phyloP scores from a whole-genome alignment of 2,113 vertebrate genomes.

The Peromyscus leucopus region DNA sequence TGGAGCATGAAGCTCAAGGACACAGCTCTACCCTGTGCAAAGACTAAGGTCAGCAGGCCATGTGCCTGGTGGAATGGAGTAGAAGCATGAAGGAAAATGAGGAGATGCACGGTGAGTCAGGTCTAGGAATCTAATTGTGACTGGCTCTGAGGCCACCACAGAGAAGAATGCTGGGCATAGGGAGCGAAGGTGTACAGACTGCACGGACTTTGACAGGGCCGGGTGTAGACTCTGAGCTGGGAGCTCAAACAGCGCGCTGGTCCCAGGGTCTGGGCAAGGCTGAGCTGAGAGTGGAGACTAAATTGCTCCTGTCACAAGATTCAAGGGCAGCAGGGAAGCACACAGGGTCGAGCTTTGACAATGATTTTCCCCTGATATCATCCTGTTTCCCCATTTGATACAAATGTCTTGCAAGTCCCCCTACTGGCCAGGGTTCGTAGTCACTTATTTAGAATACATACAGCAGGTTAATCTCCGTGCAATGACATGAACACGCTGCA shows the following conservation, averaged over 20 bases:
- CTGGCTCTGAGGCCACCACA: too few relatives aligned
- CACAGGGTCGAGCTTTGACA: background rate
- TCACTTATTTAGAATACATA: background rate
- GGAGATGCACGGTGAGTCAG: background rate
- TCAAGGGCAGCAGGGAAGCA: background rate
- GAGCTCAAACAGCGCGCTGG: background rate
- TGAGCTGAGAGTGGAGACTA: background rate
- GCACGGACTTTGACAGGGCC: fast-evolving
- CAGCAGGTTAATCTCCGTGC: background rate
- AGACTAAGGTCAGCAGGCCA: background rate
- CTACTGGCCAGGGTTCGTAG: too few relatives aligned
- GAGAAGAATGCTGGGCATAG: too few relatives aligned
- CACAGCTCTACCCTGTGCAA: background rate
- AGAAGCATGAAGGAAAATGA: background rate
- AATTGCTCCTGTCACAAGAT: background rate
- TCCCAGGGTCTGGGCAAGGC: background rate
- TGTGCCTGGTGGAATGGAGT: fast-evolving
- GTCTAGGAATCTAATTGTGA: background rate
- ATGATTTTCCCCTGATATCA: background rate
- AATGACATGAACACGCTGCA: background rate
- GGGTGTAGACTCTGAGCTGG: background rate
- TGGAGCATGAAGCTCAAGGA: background rate
- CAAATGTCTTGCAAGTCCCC: background rate
- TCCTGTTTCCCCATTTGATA: background rate
- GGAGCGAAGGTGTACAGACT: too few relatives aligned